Conservation (phyloP, 2,113 vertebrate genomes). For the Hippolais icterina region DNA sequence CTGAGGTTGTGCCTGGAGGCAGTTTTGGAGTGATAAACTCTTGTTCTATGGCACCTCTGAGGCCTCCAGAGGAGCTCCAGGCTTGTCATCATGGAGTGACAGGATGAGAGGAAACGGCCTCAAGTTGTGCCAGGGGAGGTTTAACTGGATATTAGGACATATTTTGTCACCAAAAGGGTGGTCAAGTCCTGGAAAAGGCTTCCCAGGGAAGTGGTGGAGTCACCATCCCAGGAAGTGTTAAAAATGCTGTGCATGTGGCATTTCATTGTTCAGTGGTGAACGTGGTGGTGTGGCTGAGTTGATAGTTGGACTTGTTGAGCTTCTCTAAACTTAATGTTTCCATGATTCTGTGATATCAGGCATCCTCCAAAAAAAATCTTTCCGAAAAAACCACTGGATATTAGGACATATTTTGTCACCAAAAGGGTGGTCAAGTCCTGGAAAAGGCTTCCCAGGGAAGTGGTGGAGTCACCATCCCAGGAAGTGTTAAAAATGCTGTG, state of each 20-base stretch:
- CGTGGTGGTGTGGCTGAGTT: accelerated
- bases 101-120: neutral
- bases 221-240: neutral
- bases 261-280: neutral
- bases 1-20: neutral
- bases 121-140: neutral
- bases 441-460: neutral
- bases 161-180: neutral
- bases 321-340: neutral
- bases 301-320: accelerated
- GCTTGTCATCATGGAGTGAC: neutral
- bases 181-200: neutral
- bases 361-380: neutral
- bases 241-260: neutral
- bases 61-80: neutral
- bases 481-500: neutral
- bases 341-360: neutral
- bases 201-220: neutral
- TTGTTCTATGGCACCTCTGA: neutral
- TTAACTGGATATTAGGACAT: neutral
- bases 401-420: neutral
- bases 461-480: neutral
- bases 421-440: neutral
- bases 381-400: neutral
- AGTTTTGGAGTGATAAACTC: neutral